These are phyloP conservation scores for Thunnus albacares DNA, from an alignment of 2,797 vertebrate species.

Conservation along the genomic window DNA sequence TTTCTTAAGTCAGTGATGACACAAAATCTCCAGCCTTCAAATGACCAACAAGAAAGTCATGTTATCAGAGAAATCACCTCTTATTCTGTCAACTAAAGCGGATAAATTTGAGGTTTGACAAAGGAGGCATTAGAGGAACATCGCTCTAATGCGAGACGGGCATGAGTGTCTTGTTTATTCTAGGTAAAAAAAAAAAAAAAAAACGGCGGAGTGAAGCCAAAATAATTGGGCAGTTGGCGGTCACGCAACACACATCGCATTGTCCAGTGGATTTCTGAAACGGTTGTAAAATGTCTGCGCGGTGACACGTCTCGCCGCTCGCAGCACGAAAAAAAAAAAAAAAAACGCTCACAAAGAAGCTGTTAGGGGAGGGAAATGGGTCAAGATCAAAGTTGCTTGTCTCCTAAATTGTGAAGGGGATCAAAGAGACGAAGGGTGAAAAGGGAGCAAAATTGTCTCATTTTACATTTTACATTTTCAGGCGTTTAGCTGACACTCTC, in stretches of 20 bases:
- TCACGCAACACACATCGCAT: slow-evolving; percentile 62
- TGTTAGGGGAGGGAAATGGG: slow-evolving; percentile 73
- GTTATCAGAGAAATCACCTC: slow-evolving; percentile 61
- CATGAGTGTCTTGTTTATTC: slow-evolving; percentile 74
- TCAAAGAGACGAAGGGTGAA: slow-evolving; percentile 66
- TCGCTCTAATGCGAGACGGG: slow-evolving; percentile 51
- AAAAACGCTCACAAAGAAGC: slow-evolving; percentile 52
- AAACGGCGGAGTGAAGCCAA: slow-evolving; percentile 48
- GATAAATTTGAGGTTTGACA: slow-evolving; percentile 54
- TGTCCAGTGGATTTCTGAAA: slow-evolving; percentile 75
- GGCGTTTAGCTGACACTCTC: slow-evolving; percentile 58
- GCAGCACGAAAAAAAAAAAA: not conserved
- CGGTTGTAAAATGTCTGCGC: slow-evolving; percentile 57
- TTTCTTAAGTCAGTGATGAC: slow-evolving; percentile 9
- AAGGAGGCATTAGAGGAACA: slow-evolving; percentile 54
- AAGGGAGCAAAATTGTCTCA: slow-evolving; percentile 45
- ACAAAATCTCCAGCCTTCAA: not conserved
- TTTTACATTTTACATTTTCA: slow-evolving; percentile 51
- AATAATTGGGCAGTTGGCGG: slow-evolving; percentile 74
- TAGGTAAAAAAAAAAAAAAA: slow-evolving; percentile 49
- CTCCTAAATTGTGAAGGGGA: slow-evolving; percentile 61
- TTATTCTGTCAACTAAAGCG: slow-evolving; percentile 43
- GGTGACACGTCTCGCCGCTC: slow-evolving; percentile 61
- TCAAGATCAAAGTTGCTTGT: slow-evolving; percentile 78
- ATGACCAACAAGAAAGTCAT: not conserved